Conservation (phyloP, 1,140 invertebrate species). For the Eurytemora carolleeae region DNA sequence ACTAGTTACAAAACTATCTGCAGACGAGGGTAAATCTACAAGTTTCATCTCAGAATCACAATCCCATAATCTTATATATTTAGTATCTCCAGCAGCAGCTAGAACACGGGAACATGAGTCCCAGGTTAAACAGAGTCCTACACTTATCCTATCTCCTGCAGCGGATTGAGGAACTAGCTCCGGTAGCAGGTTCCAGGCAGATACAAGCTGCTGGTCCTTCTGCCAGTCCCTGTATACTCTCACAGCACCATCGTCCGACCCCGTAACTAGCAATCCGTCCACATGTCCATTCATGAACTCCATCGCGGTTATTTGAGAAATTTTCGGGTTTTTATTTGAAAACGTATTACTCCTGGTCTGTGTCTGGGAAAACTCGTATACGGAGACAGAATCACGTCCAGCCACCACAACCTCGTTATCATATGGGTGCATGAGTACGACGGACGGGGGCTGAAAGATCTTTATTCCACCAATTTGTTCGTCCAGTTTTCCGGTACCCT, state of each 20-base stretch:
- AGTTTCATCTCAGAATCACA: constrained; percentile 1
- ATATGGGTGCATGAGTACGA: constrained; percentile 6
- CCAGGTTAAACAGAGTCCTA: background rate
- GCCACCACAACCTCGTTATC: constrained; percentile 2
- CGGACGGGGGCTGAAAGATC: background rate
- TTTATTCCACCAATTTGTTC: background rate
- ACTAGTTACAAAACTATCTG: background rate
- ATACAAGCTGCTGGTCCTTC: background rate
- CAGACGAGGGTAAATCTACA: background rate
- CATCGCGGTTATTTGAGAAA: background rate
- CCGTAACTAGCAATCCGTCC: constrained; percentile 3
- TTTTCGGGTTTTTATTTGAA: background rate
- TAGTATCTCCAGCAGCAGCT: background rate
- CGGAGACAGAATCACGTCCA: background rate
- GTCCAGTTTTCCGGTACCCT: constrained; percentile 2
- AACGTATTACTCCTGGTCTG: background rate
- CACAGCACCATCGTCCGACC: constrained; percentile 6
- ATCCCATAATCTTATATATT: constrained; percentile 4
- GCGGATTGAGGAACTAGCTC: background rate
- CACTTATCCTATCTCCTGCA: background rate
- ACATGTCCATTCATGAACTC: constrained; percentile 11
- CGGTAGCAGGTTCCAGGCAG: constrained; percentile 2
- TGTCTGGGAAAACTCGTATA: background rate
- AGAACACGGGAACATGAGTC: background rate
- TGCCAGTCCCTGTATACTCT: background rate